Evolutionary conservation across 2,113 vertebrate genomes (phyloP), one percentile per base, ranked within the genome.

Genomic region (Murina feae): DNA sequence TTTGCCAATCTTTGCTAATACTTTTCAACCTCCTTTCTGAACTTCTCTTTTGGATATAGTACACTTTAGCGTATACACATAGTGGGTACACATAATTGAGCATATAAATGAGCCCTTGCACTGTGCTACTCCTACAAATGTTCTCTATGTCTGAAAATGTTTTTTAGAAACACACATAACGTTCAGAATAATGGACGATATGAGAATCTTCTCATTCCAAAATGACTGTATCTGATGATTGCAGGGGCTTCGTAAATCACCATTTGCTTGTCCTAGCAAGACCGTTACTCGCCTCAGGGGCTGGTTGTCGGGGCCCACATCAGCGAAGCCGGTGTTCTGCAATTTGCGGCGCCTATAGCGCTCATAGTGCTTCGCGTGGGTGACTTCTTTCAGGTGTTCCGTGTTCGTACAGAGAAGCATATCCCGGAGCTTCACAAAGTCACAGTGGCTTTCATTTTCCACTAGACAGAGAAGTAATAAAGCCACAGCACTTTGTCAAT

Each of bases 391-490:
- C 91, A 99, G 98, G 82, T 99, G 99, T 98, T 99, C 99, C 99
- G 99, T 99, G 96, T 99, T 99, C 6, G 99, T 99, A 74, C 98
- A 99, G 97, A 99, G 98, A 85, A 99, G 98, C 99, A 99, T 98
- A 97, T 99, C 98, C 13, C 99, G 98, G 96, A 99, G 98, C 97
- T 99, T 99, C 80, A 99, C 97, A 71, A 99, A 99, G 97, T 99
- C 99, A 90, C 99, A 99, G 97, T 99, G 99, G 84, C 97, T 99
- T 97, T 99, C 99, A 58, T 99, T 99, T 97, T 99, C 99, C 98
- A 99, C 99, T 99, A 96, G 94, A 35, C 32, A 93, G 60, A 81
- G 91, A 92, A 97, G 97, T 88, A 63, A 94, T 39, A 35, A 91
- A 93, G 23, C 13, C 66, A 66, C 44, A 72, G 47, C 28, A 53